Conservation (phyloP, 2,113 vertebrate species). For the Origma solitaria region DNA sequence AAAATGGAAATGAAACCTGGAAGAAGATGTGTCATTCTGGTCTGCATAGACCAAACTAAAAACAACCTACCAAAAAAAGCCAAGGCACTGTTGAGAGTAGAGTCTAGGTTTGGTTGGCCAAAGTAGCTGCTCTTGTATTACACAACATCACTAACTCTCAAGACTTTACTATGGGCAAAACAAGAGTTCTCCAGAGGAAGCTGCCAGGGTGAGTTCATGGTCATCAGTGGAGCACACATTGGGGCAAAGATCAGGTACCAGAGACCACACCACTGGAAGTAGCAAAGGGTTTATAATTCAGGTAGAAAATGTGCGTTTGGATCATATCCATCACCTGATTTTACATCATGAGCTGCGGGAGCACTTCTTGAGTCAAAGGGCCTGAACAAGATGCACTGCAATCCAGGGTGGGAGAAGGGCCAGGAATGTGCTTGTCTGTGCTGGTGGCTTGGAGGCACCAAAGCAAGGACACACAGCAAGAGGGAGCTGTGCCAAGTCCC, state of each 20-base stretch:
- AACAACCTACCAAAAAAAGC: neutral
- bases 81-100: neutral
- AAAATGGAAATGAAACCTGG: neutral
- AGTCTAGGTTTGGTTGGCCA: neutral
- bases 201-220: neutral
- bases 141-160: neutral
- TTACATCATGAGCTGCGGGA: neutral
- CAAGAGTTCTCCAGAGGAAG: neutral
- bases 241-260: neutral
- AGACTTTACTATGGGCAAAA: neutral
- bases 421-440: fast-evolving
- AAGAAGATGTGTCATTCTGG: neutral
- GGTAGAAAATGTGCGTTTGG: fast-evolving
- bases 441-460: neutral
- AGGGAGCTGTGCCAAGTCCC: neutral
- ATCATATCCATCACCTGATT: neutral
- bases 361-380: neutral
- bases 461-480: neutral
- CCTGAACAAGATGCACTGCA: fast-evolving
- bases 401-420: neutral
- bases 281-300: neutral
- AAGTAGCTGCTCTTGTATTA: neutral
- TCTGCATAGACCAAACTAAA: neutral
- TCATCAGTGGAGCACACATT: neutral
- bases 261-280: neutral